Evolutionary conservation across 2,113 vertebrate species (phyloP).

Genomic region (Dascyllus trimaculatus): DNA sequence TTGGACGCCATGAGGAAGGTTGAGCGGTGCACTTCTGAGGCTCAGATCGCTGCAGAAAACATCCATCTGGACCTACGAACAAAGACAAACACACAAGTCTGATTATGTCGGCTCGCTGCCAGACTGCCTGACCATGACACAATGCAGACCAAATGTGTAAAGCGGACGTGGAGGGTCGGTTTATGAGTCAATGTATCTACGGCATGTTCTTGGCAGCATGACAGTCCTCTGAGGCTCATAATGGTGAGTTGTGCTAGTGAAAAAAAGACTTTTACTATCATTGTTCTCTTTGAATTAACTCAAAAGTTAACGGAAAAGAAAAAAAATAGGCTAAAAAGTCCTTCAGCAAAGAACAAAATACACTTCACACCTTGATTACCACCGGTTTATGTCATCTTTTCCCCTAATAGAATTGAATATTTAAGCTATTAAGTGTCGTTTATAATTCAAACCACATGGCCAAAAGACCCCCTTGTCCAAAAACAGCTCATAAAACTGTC

Average conservation of each 20-base stretch:
- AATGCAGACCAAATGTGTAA: conserved; percentile 37
- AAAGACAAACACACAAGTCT: conserved; percentile 48
- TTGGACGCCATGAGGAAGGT: conserved; percentile 82
- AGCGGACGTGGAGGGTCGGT: conserved; percentile 10
- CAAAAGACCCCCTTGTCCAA: conserved; percentile 38
- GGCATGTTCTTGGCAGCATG: conserved; percentile 36
- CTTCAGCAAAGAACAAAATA: neutral
- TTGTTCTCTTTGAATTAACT: neutral
- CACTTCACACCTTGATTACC: conserved; percentile 6
- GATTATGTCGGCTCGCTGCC: conserved; percentile 32
- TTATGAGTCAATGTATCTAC: conserved; percentile 45
- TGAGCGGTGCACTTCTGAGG: conserved; percentile 84
- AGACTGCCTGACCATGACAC: conserved; percentile 34
- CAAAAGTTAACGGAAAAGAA: neutral
- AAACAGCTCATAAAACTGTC: conserved; percentile 74
- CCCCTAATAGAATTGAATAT: conserved; percentile 19
- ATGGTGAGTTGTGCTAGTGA: neutral
- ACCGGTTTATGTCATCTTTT: neutral
- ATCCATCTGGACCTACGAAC: conserved; percentile 84
- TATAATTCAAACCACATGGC: conserved; percentile 72
- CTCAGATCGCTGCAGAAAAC: conserved; percentile 86
- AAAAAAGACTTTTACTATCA: neutral
- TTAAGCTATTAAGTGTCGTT: conserved; percentile 52
- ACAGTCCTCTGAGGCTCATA: conserved; percentile 3
- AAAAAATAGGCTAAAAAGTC: neutral